Conservation (phyloP, 2,888 invertebrate genomes). For the Diadegma fenestrale region DNA sequence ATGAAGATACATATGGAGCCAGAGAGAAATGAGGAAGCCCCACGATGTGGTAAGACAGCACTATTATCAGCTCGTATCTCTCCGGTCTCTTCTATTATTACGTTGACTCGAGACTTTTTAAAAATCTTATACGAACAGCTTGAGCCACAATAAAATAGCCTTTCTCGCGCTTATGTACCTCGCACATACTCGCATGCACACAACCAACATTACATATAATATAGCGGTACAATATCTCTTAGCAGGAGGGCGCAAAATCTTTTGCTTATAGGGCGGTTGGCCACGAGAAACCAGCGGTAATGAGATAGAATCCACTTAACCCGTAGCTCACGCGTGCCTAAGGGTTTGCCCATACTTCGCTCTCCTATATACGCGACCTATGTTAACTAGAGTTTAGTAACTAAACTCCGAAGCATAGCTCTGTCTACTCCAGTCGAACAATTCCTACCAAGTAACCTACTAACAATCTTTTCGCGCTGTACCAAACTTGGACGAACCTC, state of each 20-base stretch:
- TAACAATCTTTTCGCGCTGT: constrained; percentile 6
- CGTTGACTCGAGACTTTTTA: constrained; percentile 67
- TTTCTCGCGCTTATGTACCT: neutral
- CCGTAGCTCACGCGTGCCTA: constrained; percentile 78
- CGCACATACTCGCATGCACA: neutral
- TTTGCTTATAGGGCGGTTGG: constrained; percentile 69
- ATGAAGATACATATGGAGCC: neutral
- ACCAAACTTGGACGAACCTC: neutral
- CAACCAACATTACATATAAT: constrained; percentile 5
- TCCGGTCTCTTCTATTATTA: constrained; percentile 72
- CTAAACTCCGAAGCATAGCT: constrained; percentile 70
- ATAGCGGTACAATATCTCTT: constrained; percentile 44
- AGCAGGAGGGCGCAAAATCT: constrained; percentile 53
- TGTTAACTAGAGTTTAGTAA: constrained; percentile 74
- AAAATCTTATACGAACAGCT: neutral
- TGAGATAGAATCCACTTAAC: constrained; percentile 82
- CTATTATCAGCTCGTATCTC: constrained; percentile 53
- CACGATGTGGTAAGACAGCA: constrained; percentile 22
- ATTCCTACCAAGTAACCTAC: constrained; percentile 41
- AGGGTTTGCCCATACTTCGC: constrained; percentile 71
- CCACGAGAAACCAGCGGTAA: constrained; percentile 73
- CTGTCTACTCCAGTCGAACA: constrained; percentile 15
- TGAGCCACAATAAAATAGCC: constrained; percentile 20
- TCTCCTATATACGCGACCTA: neutral
- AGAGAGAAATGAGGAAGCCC: neutral